These are phyloP conservation scores for Limnephilus rhombicus DNA, from an alignment of 2,888 invertebrate species.

Conservation along the genomic window DNA sequence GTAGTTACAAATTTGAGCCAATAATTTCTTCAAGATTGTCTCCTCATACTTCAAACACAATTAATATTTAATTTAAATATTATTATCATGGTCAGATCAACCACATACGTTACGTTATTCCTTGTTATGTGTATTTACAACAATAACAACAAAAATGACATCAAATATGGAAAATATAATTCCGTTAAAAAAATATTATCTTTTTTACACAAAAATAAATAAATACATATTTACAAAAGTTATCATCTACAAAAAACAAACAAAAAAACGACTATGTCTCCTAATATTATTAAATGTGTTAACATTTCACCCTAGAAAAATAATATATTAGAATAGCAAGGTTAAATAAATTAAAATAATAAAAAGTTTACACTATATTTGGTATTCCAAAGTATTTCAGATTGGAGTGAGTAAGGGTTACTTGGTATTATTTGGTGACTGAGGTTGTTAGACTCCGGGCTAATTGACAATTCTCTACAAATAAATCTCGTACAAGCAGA, in stretches of 20 bases:
- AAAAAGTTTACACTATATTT: slow-evolving; percentile 33
- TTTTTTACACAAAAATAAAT: slow-evolving; percentile 14
- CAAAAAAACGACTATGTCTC: background rate
- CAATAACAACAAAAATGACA: background rate
- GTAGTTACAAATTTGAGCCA: background rate
- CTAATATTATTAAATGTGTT: background rate
- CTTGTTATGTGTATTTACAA: slow-evolving; percentile 32
- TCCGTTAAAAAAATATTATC: slow-evolving; percentile 43
- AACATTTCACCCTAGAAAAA: slow-evolving; percentile 15
- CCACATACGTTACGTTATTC: slow-evolving; percentile 22
- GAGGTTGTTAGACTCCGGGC: slow-evolving; percentile 74
- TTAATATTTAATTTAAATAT: background rate
- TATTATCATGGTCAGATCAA: slow-evolving; percentile 2
- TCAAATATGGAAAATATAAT: slow-evolving; percentile 27
- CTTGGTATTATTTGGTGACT: slow-evolving; percentile 31
- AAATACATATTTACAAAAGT: slow-evolving; percentile 1
- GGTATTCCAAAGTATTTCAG: slow-evolving; percentile 20
- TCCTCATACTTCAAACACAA: background rate
- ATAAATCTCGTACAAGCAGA: slow-evolving; percentile 88
- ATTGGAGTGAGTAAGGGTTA: background rate
- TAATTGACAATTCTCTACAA: slow-evolving; percentile 90
- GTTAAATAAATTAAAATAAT: slow-evolving; percentile 12
- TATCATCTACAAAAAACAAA: background rate
- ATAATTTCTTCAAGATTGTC: background rate
- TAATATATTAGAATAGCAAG: slow-evolving; percentile 10